Evolutionary conservation across 2,113 vertebrate species (phyloP), one percentile per base, ranked within the genome.

Genomic region (Dicentrarchus labrax): DNA sequence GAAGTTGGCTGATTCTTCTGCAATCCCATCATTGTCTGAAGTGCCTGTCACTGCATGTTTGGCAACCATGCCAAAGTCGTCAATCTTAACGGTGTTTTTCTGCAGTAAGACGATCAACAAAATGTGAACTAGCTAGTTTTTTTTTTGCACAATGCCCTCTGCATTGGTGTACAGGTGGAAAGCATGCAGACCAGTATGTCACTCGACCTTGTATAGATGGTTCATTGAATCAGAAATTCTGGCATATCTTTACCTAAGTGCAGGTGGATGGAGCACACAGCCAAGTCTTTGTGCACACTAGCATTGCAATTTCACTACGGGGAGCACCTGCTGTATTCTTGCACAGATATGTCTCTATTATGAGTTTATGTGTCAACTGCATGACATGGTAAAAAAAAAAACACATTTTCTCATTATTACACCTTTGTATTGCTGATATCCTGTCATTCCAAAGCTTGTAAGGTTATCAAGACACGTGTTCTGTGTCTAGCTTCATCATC

Each of bases 251-350:
- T 84, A 78, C 75, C 65, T 21, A 84, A 87, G 71, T 86, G 78
- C 89, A 94, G 91, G 89, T 94, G 88, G 70, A 88, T 86, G 66
- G 76, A 71, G 67, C 68, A 86, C 76, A 91, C 89, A 91, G 86
- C 87, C 83, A 84, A 68, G 85, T 88, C 88, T 91, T 94, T 94
- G 92, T 93, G 80, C 84, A 74, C 50, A 68, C 60, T 41, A 73
- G 53, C 81, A 73, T 62, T 82, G 76, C 85, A 78, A 69, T 86
- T 80, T 85, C 30, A 54, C 72, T 39, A 66, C n/a, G 56, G 57
- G 57, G 73, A 88, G 54, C 91, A 94, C 89, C 91, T 92, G 91
- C 85, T 85, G 43, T 78, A 74, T 85, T 82, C 66, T 21, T 80
- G 45, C 62, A 86, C 76, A 86, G 86, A 84, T 60, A 85, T 78